Conservation (phyloP, 2,797 vertebrate genomes). For the Cichlasoma orientale region DNA sequence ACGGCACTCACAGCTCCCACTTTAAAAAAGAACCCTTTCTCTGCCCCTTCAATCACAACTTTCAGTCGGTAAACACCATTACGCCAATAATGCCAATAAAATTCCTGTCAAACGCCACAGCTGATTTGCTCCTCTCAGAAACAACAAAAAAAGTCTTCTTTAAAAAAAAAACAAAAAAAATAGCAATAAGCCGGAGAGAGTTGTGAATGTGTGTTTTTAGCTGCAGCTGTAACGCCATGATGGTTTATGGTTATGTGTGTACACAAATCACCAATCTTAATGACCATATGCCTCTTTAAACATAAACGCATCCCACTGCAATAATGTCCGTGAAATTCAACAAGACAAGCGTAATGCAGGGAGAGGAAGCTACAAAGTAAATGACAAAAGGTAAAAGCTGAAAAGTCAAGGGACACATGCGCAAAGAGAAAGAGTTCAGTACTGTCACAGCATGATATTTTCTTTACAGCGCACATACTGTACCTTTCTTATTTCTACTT, state of each 20-base stretch:
- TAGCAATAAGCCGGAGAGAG: constrained; percentile 35
- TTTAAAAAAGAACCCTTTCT: constrained; percentile 72
- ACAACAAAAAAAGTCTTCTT: constrained; percentile 40
- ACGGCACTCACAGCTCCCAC: constrained; percentile 56
- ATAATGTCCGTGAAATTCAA: background rate
- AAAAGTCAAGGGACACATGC: background rate
- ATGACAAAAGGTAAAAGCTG: background rate
- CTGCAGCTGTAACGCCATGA: constrained; percentile 13
- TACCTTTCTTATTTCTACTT: background rate
- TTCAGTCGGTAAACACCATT: constrained; percentile 51
- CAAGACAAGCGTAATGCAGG: background rate
- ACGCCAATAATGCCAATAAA: constrained; percentile 75
- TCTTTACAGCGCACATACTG: background rate
- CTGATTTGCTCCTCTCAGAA: constrained; percentile 61
- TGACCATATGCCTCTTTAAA: background rate
- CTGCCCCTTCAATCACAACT: constrained; percentile 61
- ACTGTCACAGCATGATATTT: background rate
- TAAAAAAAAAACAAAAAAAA: constrained; percentile 16
- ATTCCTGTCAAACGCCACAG: constrained; percentile 59
- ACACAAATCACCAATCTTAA: constrained; percentile 15
- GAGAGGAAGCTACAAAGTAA: background rate
- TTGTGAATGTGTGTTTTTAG: constrained; percentile 48
- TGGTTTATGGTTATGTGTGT: constrained; percentile 16
- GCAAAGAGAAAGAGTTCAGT: background rate
- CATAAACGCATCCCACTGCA: background rate